Percentiles rank a stretch among this genome's conserved stretches.
Conservation (phyloP, 2,113 vertebrate genomes). For the Cebidichthys violaceus region DNA sequence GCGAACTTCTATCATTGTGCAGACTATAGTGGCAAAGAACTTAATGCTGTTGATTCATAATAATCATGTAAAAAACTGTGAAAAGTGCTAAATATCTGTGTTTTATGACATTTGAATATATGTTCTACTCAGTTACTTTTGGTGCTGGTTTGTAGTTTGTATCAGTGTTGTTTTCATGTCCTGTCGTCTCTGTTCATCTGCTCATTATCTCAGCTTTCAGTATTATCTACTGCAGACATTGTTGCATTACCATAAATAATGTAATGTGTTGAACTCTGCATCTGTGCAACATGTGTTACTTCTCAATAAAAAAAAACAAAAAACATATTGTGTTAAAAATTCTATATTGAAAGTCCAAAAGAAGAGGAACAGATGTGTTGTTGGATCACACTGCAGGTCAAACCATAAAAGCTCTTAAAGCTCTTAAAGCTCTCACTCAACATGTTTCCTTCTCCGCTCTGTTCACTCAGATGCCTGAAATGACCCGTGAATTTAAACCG, state of each 20-base stretch:
- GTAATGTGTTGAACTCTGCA: background rate
- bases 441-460: background rate
- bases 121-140: background rate
- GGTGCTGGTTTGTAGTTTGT: background rate
- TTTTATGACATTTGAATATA: background rate
- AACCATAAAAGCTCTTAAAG: background rate
- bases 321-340: background rate
- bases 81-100: background rate
- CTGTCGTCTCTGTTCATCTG: conserved; percentile 35
- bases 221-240: background rate
- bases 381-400: background rate
- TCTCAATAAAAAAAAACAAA: background rate
- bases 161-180: conserved; percentile 8
- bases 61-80: background rate
- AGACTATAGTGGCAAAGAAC: background rate
- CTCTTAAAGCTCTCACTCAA: background rate
- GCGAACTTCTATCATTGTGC: background rate
- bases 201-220: conserved; percentile 14
- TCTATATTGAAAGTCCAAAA: background rate
- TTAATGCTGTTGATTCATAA: background rate
- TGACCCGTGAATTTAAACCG: background rate
- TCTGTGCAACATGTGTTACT: background rate
- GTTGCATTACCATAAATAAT: background rate
- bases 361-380: background rate
- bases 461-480: background rate